A percentile compares a stretch with the other conserved stretches of the same genome.
Conservation (phyloP, 2,113 vertebrate species). For the Gymnogyps californianus region DNA sequence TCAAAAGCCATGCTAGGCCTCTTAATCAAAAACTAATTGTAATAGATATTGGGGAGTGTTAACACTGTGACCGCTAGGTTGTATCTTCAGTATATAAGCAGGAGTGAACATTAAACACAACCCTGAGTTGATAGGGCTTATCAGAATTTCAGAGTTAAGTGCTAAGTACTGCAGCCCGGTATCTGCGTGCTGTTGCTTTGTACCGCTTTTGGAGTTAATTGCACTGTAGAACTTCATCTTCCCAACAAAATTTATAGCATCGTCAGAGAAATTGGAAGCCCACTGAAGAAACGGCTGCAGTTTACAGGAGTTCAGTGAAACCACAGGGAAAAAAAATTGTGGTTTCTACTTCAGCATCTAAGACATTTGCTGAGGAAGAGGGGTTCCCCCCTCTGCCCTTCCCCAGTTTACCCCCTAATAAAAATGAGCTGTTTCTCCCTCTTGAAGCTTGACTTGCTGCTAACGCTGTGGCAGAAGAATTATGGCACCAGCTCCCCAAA, state of each 20-base stretch:
- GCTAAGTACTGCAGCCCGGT: constrained; percentile 82
- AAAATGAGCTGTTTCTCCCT: background rate
- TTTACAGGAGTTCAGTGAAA: constrained; percentile 61
- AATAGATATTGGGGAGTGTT: constrained; percentile 98
- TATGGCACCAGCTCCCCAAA: background rate
- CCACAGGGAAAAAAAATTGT: constrained; percentile 38
- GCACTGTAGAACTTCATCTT: constrained; percentile 67
- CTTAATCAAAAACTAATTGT: constrained; percentile 99
- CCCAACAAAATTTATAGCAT: constrained; percentile 74
- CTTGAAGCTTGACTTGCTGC: background rate
- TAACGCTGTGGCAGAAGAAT: background rate
- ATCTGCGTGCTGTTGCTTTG: constrained; percentile 76
- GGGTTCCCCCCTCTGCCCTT: rapidly evolving
- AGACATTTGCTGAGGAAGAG: background rate
- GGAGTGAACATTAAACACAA: constrained; percentile 92
- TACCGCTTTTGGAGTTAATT: constrained; percentile 81
- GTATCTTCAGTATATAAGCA: constrained; percentile 84
- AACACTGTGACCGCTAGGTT: constrained; percentile 90
- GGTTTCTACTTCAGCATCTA: background rate
- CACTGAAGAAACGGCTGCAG: constrained; percentile 4
- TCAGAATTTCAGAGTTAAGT: constrained; percentile 80
- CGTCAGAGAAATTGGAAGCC: constrained; percentile 50
- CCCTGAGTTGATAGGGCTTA: constrained; percentile 85
- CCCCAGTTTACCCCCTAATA: background rate
- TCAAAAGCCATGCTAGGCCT: constrained; percentile 88